A percentile compares a stretch with the other conserved stretches of the same genome.
Evolutionary conservation across 2,797 vertebrate genomes (phyloP).

Genomic region (Valencia hispanica): DNA sequence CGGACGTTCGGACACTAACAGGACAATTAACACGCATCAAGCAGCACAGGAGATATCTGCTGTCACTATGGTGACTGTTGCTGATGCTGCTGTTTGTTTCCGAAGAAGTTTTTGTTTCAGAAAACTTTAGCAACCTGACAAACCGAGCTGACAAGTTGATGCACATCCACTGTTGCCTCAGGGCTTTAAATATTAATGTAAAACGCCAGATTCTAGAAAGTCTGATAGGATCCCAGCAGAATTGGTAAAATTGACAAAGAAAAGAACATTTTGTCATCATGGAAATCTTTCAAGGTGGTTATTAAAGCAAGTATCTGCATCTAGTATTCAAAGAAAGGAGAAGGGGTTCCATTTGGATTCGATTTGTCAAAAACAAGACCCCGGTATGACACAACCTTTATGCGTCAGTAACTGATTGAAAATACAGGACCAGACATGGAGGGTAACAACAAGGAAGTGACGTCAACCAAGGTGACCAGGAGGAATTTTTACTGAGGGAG

Average conservation of each 20-base stretch:
- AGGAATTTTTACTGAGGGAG: background rate
- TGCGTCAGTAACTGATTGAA: background rate
- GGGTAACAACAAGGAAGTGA: background rate
- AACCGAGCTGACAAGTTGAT: background rate
- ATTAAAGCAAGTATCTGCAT: background rate
- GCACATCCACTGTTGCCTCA: background rate
- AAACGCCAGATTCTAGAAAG: background rate
- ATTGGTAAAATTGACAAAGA: background rate
- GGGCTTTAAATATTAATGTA: background rate
- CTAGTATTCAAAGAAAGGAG: background rate
- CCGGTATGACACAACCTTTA: background rate
- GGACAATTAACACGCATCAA: background rate
- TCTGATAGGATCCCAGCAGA: background rate
- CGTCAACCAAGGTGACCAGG: background rate
- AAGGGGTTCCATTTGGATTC: background rate
- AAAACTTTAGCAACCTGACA: background rate
- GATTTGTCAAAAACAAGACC: background rate
- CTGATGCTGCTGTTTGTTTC: background rate
- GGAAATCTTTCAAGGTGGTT: background rate
- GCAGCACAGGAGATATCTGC: background rate
- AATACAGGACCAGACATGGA: background rate
- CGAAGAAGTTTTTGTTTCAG: background rate
- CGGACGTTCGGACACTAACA: constrained; percentile 8
- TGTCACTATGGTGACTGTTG: background rate
- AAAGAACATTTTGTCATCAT: background rate